Evolutionary conservation across 2,888 invertebrate genomes (phyloP).

Genomic region (Clunio marinus): DNA sequence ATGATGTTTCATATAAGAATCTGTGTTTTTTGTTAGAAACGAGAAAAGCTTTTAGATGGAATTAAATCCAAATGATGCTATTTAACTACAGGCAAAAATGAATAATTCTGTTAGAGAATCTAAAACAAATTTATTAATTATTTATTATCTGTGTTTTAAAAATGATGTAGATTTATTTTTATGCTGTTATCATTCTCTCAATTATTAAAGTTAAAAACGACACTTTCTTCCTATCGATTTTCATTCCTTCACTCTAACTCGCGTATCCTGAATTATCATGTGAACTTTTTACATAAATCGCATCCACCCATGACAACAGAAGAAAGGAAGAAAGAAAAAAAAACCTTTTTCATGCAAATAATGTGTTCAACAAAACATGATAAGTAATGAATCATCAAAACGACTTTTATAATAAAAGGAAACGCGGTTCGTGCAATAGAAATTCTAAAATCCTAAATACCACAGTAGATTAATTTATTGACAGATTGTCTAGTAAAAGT

Average conservation of each 20-base stretch:
- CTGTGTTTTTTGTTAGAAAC: conserved; percentile 16
- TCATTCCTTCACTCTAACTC: not conserved
- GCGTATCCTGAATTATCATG: not conserved
- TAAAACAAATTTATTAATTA: not conserved
- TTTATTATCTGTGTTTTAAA: not conserved
- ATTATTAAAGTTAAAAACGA: too few relatives aligned
- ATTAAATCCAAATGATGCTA: conserved; percentile 2
- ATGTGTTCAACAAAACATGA: conserved; percentile 33
- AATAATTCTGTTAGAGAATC: not conserved
- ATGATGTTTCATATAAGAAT: not conserved
- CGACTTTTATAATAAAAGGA: conserved; percentile 31
- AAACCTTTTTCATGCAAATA: conserved; percentile 17
- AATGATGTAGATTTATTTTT: conserved; percentile 11
- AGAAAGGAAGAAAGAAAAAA: not conserved
- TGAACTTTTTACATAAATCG: too few relatives aligned
- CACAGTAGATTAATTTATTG: conserved; percentile 13
- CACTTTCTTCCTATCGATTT: not conserved
- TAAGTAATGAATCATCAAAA: conserved; percentile 7
- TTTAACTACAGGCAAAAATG: not conserved
- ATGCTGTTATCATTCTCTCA: conserved; percentile 11
- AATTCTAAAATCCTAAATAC: conserved; percentile 33
- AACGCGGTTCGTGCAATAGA: conserved; percentile 34
- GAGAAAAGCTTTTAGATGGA: not conserved
- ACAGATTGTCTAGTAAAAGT: not conserved
- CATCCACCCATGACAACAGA: not conserved